Evolutionary conservation across 1,140 invertebrate genomes (phyloP).

Genomic region (Sycobia sp.): DNA sequence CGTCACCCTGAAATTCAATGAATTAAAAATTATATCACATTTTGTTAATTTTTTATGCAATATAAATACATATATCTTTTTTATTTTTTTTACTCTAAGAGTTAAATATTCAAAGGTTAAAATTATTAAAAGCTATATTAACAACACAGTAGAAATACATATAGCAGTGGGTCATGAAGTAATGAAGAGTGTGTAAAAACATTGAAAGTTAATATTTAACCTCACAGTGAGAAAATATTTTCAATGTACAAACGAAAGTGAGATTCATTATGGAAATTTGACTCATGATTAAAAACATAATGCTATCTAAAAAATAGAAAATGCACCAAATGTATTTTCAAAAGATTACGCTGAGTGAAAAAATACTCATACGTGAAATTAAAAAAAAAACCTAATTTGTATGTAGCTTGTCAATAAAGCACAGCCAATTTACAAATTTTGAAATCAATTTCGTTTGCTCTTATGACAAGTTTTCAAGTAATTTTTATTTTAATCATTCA

Average conservation of each 20-base stretch:
- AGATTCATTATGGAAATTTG: neutral
- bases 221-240: too few relatives aligned
- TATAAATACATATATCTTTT: neutral
- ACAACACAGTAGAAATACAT: too few relatives aligned
- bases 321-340: neutral
- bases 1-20: slow-evolving; percentile 48
- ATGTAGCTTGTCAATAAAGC: neutral
- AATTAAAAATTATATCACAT: slow-evolving; percentile 15
- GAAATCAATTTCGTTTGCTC: neutral
- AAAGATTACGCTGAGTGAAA: neutral
- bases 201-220: too few relatives aligned
- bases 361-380: slow-evolving; percentile 1
- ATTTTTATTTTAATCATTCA: neutral
- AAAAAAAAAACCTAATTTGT: neutral
- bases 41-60: neutral
- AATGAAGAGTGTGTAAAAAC: too few relatives aligned
- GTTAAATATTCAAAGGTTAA: neutral
- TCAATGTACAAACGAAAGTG: slow-evolving; percentile 1
- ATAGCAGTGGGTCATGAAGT: too few relatives aligned
- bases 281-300: slow-evolving; percentile 28
- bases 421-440: slow-evolving; percentile 23
- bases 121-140: neutral
- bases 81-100: neutral
- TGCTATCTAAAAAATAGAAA: slow-evolving; percentile 25
- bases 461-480: neutral